These are phyloP conservation scores for Bombus confusus DNA, from an alignment of 1,140 invertebrate species.

Conservation along the genomic window DNA sequence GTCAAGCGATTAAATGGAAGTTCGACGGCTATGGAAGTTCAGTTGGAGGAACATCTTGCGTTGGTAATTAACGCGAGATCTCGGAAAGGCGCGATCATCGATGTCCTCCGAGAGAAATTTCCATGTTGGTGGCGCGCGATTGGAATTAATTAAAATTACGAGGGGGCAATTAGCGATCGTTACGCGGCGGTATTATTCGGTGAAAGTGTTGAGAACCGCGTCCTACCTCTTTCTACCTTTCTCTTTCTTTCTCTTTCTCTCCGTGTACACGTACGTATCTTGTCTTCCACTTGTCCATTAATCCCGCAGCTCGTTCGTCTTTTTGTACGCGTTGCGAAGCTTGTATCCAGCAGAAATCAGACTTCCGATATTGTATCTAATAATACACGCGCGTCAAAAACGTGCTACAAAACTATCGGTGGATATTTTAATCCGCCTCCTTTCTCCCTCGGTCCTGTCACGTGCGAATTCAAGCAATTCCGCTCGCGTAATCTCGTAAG, in stretches of 20 bases:
- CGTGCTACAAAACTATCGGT: slow-evolving; percentile 20
- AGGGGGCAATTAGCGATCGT: slow-evolving; percentile 58
- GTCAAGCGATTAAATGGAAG: too few relatives aligned
- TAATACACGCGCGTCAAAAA: slow-evolving; percentile 23
- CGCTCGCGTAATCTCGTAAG: neutral
- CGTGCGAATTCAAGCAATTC: neutral
- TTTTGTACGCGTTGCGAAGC: neutral
- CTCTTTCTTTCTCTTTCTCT: slow-evolving; percentile 23
- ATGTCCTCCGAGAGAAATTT: slow-evolving; percentile 38
- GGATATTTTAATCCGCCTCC: slow-evolving; percentile 48
- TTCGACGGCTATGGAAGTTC: too few relatives aligned
- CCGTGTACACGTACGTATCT: neutral
- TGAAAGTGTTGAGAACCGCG: slow-evolving; percentile 70
- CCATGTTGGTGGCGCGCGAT: slow-evolving; percentile 44
- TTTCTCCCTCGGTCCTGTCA: neutral
- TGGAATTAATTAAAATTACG: slow-evolving; percentile 63
- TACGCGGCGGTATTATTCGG: slow-evolving; percentile 63
- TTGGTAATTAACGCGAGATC: neutral
- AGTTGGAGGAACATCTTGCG: too few relatives aligned
- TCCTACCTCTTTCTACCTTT: slow-evolving; percentile 22
- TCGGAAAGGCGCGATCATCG: slow-evolving; percentile 19
- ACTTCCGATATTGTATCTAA: slow-evolving; percentile 49
- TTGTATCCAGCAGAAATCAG: slow-evolving; percentile 52
- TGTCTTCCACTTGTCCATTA: slow-evolving; percentile 14
- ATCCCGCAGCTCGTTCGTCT: slow-evolving; percentile 4